Base-by-base conservation (phyloP, 2,113 vertebrate genomes). In the Cygnus atratus region DNA sequence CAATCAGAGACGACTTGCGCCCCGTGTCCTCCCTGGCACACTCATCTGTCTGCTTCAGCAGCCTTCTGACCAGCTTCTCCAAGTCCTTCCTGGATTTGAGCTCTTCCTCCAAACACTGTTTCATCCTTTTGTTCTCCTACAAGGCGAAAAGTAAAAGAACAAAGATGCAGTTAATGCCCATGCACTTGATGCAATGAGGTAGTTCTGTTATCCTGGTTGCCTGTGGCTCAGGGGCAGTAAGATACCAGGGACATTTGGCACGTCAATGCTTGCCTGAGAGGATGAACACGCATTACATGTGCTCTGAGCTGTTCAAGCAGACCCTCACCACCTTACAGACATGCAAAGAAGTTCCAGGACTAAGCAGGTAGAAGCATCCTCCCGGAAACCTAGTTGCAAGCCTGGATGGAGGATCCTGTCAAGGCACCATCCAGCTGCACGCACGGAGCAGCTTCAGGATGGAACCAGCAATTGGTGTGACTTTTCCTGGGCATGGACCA, bases 41-140 rank as follows among this genome's bases (percentile, higher is more conserved):
- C 71, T 99, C 99, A 2, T 99, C 99, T 9, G 99, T 98, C 97
- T 99, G 99, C 97, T 99, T 99, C 96, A 99, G 96, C 96, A 99
- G 97, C 97, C 99, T 99, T 72, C 98, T 96, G 39, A 99, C 99
- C 66, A 99, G 95, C 62, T 99, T 99, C 98, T 99, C 99, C 46
- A 99, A 98, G 81, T 99, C 99, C 96, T 98, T 99, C 86, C 99
- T 98, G 57, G 99, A 99, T 95, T 99, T 99, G 96, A 99, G 97
- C 97, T 99, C 99, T 96, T 99, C 99, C 93, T 99, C 99, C 97
- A 99, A 98, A 92, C 99, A 99, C 92, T 99, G 99, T 81, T 99
- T 99, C 99, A 99, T 99, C 97, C 98, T 98, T 97, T 99, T 99
- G 83, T 99, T 99, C 96, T 99, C 99, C 99, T 99, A 94, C 0